Percentiles rank a stretch among this genome's conserved stretches.
These are phyloP conservation scores for Mus spretus DNA, from an alignment of 2,797 vertebrate genomes.

Conservation along the genomic window DNA sequence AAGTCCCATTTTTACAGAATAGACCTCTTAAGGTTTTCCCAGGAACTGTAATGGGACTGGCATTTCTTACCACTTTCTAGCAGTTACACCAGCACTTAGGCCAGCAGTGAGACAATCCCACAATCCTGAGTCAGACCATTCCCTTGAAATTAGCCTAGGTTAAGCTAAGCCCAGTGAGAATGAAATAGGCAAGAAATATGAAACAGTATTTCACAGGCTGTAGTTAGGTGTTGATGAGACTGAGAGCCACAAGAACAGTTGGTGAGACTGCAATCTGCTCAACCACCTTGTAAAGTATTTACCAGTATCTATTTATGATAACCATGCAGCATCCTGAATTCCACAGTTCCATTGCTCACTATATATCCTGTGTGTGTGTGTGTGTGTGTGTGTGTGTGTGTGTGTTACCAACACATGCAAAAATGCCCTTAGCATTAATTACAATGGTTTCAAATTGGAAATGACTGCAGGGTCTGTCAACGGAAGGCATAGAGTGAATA, in stretches of 20 bases:
- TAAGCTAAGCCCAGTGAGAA: neutral
- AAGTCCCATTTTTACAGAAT: constrained; percentile 18
- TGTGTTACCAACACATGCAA: neutral
- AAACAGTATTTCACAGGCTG: neutral
- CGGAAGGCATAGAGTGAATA: neutral
- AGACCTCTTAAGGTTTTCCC: neutral
- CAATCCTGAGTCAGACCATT: neutral
- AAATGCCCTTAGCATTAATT: constrained; percentile 2
- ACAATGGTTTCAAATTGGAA: constrained; percentile 14
- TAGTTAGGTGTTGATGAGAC: neutral
- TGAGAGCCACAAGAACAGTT: neutral
- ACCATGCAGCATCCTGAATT: neutral
- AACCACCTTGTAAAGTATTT: neutral
- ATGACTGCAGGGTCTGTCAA: neutral
- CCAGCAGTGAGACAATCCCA: neutral
- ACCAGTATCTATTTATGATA: neutral
- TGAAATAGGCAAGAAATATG: neutral
- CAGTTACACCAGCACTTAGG: neutral
- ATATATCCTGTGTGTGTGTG: neutral
- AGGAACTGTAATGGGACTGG: neutral
- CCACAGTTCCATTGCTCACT: neutral
- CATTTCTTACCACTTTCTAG: constrained; percentile 32
- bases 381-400: neutral
- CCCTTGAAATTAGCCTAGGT: neutral
- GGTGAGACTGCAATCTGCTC: neutral